These are phyloP conservation scores for Marasmarcha lunaedactyla DNA, from an alignment of 2,888 invertebrate species.

Conservation along the genomic window DNA sequence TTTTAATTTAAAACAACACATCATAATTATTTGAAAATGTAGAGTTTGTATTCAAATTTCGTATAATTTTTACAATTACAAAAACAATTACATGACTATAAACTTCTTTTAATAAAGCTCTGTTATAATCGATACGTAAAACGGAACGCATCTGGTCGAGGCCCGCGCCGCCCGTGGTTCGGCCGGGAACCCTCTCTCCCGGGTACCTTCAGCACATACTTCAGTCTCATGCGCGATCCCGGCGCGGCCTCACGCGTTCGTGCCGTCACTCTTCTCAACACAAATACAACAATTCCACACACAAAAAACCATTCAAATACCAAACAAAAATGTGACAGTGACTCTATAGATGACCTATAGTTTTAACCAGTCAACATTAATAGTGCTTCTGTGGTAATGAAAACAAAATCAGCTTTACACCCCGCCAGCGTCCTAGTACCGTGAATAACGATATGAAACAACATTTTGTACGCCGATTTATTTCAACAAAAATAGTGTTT, in stretches of 20 bases:
- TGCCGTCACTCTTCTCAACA: constrained; percentile 13
- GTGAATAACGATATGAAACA: constrained; percentile 57
- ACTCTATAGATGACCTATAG: constrained; percentile 19
- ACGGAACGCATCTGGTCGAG: constrained; percentile 40
- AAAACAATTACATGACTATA: too few relatives aligned
- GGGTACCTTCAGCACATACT: constrained; percentile 24
- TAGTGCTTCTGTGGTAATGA: constrained; percentile 23
- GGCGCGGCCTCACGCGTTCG: constrained; percentile 28
- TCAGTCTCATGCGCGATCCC: constrained; percentile 45
- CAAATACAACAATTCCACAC: constrained; percentile 48
- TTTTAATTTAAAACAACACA: too few relatives aligned
- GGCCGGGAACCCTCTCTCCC: constrained; percentile 33
- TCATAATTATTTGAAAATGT: too few relatives aligned
- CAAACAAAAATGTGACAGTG: constrained; percentile 29
- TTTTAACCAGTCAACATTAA: constrained; percentile 16
- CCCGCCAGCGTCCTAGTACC: constrained; percentile 29
- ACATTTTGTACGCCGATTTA: constrained; percentile 55
- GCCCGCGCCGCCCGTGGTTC: constrained; percentile 43
- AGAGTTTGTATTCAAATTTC: too few relatives aligned
- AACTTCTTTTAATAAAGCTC: too few relatives aligned
- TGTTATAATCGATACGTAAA: too few relatives aligned
- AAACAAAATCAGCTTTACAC: constrained; percentile 22
- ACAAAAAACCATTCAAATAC: constrained; percentile 29
- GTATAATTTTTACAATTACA: too few relatives aligned
- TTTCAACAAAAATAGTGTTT: constrained; percentile 31